Evolutionary conservation across 1,140 invertebrate species (phyloP), one percentile per base, ranked within the genome.

Genomic region (Thaumetopoea pityocampa): DNA sequence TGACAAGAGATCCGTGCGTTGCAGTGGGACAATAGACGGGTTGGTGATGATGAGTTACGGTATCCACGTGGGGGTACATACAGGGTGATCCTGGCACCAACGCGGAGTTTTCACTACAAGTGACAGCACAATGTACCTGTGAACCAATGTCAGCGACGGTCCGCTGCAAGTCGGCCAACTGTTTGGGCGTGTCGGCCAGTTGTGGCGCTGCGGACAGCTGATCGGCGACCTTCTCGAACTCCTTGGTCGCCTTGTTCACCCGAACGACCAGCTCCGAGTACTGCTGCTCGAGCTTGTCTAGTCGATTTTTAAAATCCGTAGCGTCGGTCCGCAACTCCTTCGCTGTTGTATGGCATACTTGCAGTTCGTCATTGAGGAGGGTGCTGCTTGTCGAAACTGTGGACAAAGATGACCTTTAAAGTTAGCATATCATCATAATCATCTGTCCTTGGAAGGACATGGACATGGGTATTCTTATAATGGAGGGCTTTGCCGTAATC

Each of bases 301-400:
- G 62, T 41, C 87, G 80, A 17, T 66, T 69, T 50, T 85, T 87
- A 22, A 92, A 73, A 18, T 82, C 70, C 6, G 86, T 90, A 26
- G 90, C 88, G 60, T 92, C 91, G 20, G 87, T 85, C 26, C 87
- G 87, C 2, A 91, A 72, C 36, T 90, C 87, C 59, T 86, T 88
- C 9, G 89, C 87, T 1, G 89, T 64, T 1, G 88, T 88, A 63
- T 91, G 89, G 52, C 88, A 91, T 55, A 89, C 85, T 62, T 91
- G 90, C 14, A 92, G 50, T 1, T 87, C 87, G 53, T 90, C 89
- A 9, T 88, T 88, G 29, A 91, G 87, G 19, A 86, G 87, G 63
- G 88, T 86, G 66, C 86, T 91, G 40, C 88, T 89, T 20, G 88
- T 89, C 53, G 89, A 88, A 42, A 91, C 90, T 92, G 84, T 37